Base-by-base conservation (phyloP, 2,113 vertebrate genomes). In the Polypterus senegalus region DNA sequence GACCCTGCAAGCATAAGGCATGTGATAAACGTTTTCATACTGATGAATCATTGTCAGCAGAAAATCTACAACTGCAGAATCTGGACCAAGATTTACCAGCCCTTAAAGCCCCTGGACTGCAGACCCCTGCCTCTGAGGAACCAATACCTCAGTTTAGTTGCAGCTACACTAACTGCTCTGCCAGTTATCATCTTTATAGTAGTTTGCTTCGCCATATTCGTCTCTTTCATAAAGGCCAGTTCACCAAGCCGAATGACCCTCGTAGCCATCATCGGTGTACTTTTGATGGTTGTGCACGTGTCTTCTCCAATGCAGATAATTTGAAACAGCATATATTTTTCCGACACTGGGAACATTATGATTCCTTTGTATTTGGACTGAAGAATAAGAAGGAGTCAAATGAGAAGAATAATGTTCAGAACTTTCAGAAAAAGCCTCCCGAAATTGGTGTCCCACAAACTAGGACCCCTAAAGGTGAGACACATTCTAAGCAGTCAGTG, bases 311-410 rank as follows among this genome's bases (percentile, higher is more conserved):
- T 59, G 79, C 84, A 46, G 81, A 83, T 48, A 83, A 84, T 48
- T 94, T 92, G 57, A 91, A 88, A 56, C 90, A 92, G 67, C 94
- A 94, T 0, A 86, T 90, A 0, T 87, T 92, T 69, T 92, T 91
- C 66, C 83, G 79, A 61, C 93, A 93, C 60, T 88, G 73, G 8
- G 86, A 92, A 63, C 90, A 87, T 70, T 91, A 93, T 0, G 83
- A 91, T 52, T 89, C 85, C 1, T 71, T 84, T 51, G 81, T 89
- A 10, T 72, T 88, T 44, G 79, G 76, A 58, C 79, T 87, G 2
- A 79, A 87, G 69, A 89, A 83, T 62, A 81, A 82, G 58, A 77
- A 81, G 65, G 83, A 83, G 64, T 81, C 69, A 58, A 70, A 72
- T 4, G 10, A 10, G 10, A 52, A 52, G 3, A 48, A 82, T 27